Conservation (phyloP, 2,113 vertebrate genomes). For the Gnathonemus longibarbis region DNA sequence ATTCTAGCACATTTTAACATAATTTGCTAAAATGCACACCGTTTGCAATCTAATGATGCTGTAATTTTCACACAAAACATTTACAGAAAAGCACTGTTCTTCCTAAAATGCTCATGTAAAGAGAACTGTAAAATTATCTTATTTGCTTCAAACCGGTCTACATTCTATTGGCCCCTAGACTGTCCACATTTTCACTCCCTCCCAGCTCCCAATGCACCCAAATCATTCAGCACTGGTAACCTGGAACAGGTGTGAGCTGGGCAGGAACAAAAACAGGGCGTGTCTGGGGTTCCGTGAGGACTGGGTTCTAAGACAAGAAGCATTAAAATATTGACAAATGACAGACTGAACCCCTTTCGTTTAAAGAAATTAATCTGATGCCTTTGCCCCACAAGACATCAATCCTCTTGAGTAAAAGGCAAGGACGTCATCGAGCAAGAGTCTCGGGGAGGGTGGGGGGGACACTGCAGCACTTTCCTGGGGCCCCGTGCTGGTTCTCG, state of each 20-base stretch:
- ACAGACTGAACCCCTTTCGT: not conserved
- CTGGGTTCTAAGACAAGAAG: not conserved
- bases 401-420: not conserved
- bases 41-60: not conserved
- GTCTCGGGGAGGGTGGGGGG: not conserved
- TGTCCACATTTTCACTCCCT: not conserved
- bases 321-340: not conserved
- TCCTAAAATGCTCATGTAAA: not conserved
- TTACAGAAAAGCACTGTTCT: not conserved
- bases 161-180: not conserved
- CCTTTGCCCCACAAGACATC: not conserved
- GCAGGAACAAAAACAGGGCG: not conserved
- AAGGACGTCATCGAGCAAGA: not conserved
- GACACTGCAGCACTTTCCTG: not conserved
- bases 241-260: not conserved
- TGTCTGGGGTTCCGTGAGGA: not conserved
- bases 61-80: not conserved
- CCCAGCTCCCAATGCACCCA: not conserved
- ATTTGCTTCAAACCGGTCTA: not conserved
- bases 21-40: not conserved
- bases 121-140: not conserved
- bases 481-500: not conserved
- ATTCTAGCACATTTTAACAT: not conserved
- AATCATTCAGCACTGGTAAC: not conserved
- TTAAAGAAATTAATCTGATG: not conserved